Evolutionary conservation across 2,797 vertebrate species (phyloP).

Genomic region (Myoxocephalus aenaeus): DNA sequence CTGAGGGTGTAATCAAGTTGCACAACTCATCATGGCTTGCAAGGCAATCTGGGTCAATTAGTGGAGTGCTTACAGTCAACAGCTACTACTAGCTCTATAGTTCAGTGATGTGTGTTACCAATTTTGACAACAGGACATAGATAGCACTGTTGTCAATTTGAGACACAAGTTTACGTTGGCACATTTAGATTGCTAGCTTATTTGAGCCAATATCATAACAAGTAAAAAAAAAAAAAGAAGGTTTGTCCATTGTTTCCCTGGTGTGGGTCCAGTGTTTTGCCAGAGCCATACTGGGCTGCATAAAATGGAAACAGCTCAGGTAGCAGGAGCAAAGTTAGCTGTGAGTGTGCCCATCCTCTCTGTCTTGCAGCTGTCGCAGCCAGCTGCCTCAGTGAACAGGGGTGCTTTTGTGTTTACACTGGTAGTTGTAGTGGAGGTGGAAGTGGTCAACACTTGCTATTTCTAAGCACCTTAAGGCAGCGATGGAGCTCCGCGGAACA

Average conservation of each 20-base stretch:
- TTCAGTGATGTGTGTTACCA: not conserved
- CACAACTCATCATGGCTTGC: not conserved
- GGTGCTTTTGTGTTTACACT: slow-evolving; percentile 19
- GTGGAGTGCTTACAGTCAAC: not conserved
- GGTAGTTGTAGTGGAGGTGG: slow-evolving; percentile 14
- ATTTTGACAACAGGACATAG: not conserved
- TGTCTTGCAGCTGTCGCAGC: slow-evolving; percentile 33
- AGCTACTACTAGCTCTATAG: not conserved
- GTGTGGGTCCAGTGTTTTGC: not conserved
- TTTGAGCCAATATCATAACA: not conserved
- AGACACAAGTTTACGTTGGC: not conserved
- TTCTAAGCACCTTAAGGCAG: slow-evolving; percentile 42
- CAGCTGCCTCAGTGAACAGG: slow-evolving; percentile 45
- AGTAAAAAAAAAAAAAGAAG: not conserved
- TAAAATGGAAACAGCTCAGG: slow-evolving; percentile 27
- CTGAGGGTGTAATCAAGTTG: not conserved
- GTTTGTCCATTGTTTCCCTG: not conserved
- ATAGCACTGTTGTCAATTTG: not conserved
- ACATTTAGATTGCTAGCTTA: not conserved
- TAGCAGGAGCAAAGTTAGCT: slow-evolving; percentile 9
- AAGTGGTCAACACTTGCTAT: slow-evolving; percentile 36
- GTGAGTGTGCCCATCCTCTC: slow-evolving; percentile 28
- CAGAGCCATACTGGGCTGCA: not conserved
- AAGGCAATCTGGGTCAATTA: not conserved
- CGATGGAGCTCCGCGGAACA: slow-evolving; percentile 14